These are phyloP conservation scores for Catocala fraxini DNA, from an alignment of 2,888 invertebrate species.

Conservation along the genomic window DNA sequence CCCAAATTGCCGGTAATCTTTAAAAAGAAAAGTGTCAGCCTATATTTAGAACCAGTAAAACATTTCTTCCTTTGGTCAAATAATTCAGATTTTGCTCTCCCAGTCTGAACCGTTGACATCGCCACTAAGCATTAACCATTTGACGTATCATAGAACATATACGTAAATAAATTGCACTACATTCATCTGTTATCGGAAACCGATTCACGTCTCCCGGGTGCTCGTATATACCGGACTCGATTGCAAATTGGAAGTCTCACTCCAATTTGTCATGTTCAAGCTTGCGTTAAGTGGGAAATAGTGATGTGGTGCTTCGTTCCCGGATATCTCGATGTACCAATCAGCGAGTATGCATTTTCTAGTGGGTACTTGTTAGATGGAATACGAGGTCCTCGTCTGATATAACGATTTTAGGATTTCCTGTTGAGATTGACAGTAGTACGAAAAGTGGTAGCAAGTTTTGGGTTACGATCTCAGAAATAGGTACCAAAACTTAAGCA, in stretches of 20 bases:
- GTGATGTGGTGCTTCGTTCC: slow-evolving; percentile 21
- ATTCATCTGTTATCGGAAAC: slow-evolving; percentile 43
- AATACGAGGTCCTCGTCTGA: too few relatives aligned
- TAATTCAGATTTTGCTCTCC: background rate
- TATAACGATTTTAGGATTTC: too few relatives aligned
- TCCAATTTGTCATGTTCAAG: slow-evolving; percentile 51
- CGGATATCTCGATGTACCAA: background rate
- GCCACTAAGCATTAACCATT: background rate
- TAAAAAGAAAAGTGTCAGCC: too few relatives aligned
- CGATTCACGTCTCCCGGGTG: slow-evolving; percentile 31
- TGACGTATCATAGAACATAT: slow-evolving; percentile 4
- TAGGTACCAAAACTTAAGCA: too few relatives aligned
- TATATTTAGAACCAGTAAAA: background rate
- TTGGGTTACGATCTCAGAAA: too few relatives aligned
- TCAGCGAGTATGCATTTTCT: too few relatives aligned
- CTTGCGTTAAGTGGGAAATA: slow-evolving; percentile 23
- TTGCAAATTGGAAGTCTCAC: slow-evolving; percentile 53
- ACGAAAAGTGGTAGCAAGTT: too few relatives aligned
- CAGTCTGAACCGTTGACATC: too few relatives aligned
- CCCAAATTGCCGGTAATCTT: too few relatives aligned
- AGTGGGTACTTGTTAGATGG: too few relatives aligned
- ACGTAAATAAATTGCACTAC: slow-evolving; percentile 24
- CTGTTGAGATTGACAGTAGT: too few relatives aligned
- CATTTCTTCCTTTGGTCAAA: background rate
- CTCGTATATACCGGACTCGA: slow-evolving; percentile 34